phyloP scores from a whole-genome alignment of 1,140 invertebrate species.

The Latrodectus geometricus region DNA sequence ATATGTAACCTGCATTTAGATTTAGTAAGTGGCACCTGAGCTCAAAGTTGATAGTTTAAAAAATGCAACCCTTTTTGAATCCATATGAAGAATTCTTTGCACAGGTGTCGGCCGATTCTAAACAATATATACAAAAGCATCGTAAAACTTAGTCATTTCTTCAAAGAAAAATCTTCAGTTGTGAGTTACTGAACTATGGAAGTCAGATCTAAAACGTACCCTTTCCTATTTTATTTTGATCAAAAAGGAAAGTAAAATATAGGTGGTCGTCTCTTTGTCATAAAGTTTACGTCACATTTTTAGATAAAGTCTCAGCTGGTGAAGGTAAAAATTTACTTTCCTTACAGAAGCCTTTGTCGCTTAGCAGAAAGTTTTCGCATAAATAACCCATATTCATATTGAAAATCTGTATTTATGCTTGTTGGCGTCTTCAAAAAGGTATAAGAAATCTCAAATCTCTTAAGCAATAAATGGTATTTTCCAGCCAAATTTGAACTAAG shows the following conservation, averaged over 20 bases:
- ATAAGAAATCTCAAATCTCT: no score
- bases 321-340: conserved; percentile 35
- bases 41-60: no score
- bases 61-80: no score
- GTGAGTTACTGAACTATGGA: conserved; percentile 23
- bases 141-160: conserved; percentile 44
- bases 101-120: conserved; percentile 20
- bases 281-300: conserved; percentile 47
- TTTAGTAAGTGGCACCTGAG: no score
- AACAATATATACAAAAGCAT: conserved; percentile 34
- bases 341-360: background rate
- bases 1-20: no score
- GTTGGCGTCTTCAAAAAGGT: conserved; percentile 16
- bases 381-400: conserved; percentile 52
- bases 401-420: conserved; percentile 49
- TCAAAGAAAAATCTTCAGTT: conserved; percentile 15
- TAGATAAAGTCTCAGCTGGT: conserved; percentile 40
- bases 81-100: background rate
- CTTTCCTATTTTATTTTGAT: conserved; percentile 22
- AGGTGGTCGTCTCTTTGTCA: conserved; percentile 23
- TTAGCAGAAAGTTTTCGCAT: conserved; percentile 32
- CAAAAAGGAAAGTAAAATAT: conserved; percentile 39
- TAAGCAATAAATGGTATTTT: no score
- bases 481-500: no score
- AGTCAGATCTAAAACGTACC: conserved; percentile 12